Conservation (phyloP, 35 echinoderm and acorn worm genomes). For the Nesometra sesokonis region DNA sequence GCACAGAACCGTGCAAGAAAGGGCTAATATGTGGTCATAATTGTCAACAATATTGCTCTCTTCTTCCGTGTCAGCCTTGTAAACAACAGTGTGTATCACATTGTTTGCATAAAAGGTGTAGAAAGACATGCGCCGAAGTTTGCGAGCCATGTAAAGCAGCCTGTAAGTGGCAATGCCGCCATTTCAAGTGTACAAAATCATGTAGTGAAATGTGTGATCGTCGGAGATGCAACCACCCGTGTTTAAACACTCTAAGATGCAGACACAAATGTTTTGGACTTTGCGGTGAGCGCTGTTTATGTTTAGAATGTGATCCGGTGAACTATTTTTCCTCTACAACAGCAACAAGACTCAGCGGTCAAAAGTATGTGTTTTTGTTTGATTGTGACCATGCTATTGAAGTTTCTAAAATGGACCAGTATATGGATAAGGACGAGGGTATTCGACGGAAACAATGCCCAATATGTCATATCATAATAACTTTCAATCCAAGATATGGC, state of each 20-base stretch:
- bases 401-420: not conserved
- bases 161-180: constrained; percentile 44
- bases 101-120: constrained; percentile 32
- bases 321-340: not conserved
- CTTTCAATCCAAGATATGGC: not conserved
- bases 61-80: not conserved
- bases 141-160: constrained; percentile 47
- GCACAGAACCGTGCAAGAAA: not conserved
- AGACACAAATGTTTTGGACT: not conserved
- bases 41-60: not conserved
- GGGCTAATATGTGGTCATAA: not conserved
- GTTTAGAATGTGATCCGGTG: not conserved
- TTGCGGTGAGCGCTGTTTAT: not conserved
- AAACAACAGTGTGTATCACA: not conserved
- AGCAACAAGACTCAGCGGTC: not conserved
- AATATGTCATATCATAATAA: not conserved
- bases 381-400: not conserved
- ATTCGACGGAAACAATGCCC: not conserved
- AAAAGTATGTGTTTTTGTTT: not conserved
- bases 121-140: constrained; percentile 29
- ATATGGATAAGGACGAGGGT: not conserved
- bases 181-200: not conserved
- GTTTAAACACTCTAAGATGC: not conserved
- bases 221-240: not conserved
- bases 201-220: not conserved